phyloP scores from a whole-genome alignment of 2,888 invertebrate genomes.

The Atherix ibis region DNA sequence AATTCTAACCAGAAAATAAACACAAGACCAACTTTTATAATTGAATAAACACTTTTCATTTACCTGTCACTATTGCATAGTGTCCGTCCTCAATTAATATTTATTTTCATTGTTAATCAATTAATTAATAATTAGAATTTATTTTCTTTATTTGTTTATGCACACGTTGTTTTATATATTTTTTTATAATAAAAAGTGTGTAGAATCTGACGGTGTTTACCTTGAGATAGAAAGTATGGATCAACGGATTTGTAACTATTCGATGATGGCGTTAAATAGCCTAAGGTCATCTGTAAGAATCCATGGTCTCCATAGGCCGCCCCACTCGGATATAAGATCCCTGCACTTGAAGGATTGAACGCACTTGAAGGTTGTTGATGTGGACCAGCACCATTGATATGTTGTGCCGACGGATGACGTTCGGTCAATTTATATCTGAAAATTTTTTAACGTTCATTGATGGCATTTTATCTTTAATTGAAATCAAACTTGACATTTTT shows the following conservation, averaged over 20 bases:
- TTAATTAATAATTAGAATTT: too few relatives aligned
- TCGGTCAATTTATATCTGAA: constrained; percentile 15
- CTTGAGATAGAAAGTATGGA: constrained; percentile 57
- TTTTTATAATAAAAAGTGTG: too few relatives aligned
- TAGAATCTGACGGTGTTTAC: too few relatives aligned
- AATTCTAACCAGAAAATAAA: too few relatives aligned
- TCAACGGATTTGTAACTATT: constrained; percentile 55
- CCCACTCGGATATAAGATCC: constrained; percentile 27
- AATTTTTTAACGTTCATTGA: neutral
- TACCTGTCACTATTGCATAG: too few relatives aligned
- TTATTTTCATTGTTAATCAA: too few relatives aligned
- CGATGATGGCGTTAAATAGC: constrained; percentile 43
- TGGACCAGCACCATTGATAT: constrained; percentile 7
- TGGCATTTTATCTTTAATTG: neutral
- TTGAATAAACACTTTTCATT: too few relatives aligned
- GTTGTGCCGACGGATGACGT: constrained; percentile 13
- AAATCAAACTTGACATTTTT: neutral
- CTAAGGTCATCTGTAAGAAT: constrained; percentile 52
- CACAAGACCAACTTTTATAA: too few relatives aligned
- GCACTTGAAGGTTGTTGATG: constrained; percentile 2
- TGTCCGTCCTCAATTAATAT: too few relatives aligned
- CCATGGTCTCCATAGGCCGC: constrained; percentile 35
- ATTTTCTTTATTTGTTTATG: too few relatives aligned
- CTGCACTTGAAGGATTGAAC: constrained; percentile 17
- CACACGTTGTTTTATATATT: too few relatives aligned